phyloP scores from a whole-genome alignment of 2,888 invertebrate species.

The Dilophus febrilis region DNA sequence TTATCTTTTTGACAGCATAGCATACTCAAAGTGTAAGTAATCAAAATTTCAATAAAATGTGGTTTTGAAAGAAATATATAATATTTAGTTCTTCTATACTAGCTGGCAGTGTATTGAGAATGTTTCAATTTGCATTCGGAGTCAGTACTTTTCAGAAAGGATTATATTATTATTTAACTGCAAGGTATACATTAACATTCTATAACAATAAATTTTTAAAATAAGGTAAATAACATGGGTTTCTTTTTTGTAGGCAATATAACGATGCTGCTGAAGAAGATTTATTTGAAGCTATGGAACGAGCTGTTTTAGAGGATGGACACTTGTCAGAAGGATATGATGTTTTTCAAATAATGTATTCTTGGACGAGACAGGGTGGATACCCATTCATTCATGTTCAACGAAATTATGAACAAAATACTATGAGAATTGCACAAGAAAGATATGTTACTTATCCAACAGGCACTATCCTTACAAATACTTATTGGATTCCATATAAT shows the following conservation, averaged over 20 bases:
- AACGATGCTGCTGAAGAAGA: constrained; percentile 22
- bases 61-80: background rate
- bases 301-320: constrained; percentile 15
- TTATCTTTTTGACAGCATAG: constrained; percentile 68
- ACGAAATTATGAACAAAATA: background rate
- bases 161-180: constrained; percentile 28
- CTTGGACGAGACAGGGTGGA: constrained; percentile 37
- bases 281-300: constrained; percentile 21
- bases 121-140: constrained; percentile 35
- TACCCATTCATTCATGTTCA: constrained; percentile 34
- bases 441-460: background rate
- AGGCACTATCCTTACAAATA: background rate
- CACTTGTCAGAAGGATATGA: constrained; percentile 9
- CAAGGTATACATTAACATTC: constrained; percentile 27
- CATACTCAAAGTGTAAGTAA: constrained; percentile 80
- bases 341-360: constrained; percentile 33
- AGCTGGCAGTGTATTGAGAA: constrained; percentile 39
- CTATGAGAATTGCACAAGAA: background rate
- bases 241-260: constrained; percentile 19
- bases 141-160: constrained; percentile 39
- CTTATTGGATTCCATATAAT: constrained; percentile 25
- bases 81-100: constrained; percentile 8
- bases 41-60: constrained; percentile 16
- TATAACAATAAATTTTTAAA: too few species aligned
- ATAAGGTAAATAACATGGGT: too few species aligned